Evolutionary conservation across 2,888 invertebrate genomes (phyloP), one percentile per base, ranked within the genome.

Genomic region (Dysmachus trigonus): DNA sequence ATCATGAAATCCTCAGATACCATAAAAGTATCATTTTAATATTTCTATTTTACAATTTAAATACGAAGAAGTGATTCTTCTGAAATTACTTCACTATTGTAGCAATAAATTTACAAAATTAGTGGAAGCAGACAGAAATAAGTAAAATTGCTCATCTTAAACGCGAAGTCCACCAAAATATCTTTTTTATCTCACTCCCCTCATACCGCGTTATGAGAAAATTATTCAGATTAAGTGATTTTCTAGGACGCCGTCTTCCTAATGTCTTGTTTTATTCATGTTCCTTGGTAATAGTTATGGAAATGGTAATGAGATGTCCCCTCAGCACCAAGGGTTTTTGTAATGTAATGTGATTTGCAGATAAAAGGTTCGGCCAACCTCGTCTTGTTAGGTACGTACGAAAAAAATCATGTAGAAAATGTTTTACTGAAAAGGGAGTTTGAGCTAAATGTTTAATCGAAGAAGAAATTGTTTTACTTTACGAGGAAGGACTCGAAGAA

Each of bases 211-310:
- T 79, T 79, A 79, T 79, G 79, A 79, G 79, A 79, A 79, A 79
- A 79, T 79, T 79, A 79, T 79, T 47, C 79, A 79, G 51, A 79
- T 79, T 51, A 31, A 79, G 79, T 51, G 51, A 79, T 79, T 79
- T 51, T 79, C 51, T 79, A 47, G 51, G 31, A 79, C 79, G 51
- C 30, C 22, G 27, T 31, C 27, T 30, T 79, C 31, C 31, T 47
- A 79, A 79, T 47, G 79, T 79, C 30, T 27, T 79, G 47, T 79
- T 79, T 79, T 79, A 79, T 79, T 79, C 51, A 51, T 47, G 79
- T 79, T 79, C 47, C n/a, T 13, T 18, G 38, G 22, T 22, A 76
- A 22, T 38, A 76, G 35, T 76, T 22, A 35, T 22, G 38, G 22
- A 38, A 35, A 76, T 76, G 35, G 76, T 76, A 76, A 76, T 76